A percentile compares a stretch with the other conserved stretches of the same genome.
Conservation (phyloP, 30 jellyfish, hydroid and myxozoan genomes). For the Clytia hemisphaerica region DNA sequence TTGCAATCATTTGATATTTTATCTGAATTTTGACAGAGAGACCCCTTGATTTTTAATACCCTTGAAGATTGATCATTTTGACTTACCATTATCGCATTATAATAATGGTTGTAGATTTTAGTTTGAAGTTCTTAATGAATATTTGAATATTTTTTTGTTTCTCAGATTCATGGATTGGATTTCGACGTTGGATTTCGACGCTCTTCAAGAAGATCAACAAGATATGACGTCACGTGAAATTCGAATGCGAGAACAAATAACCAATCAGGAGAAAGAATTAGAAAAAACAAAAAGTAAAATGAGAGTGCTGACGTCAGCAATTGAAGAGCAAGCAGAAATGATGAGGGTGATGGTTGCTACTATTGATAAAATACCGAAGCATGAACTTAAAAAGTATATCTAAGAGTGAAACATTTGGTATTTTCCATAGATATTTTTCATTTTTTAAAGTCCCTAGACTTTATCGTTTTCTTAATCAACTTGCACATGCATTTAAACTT, state of each 20-base stretch:
- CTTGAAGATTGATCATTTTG: too few relatives aligned
- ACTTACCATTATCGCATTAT: too few relatives aligned
- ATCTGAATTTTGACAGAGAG: too few relatives aligned
- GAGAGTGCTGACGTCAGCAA: slow-evolving; percentile 24
- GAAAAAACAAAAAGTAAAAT: slow-evolving; percentile 48
- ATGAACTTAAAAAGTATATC: too few relatives aligned
- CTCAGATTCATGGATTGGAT: slow-evolving; percentile 15
- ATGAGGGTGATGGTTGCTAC: slow-evolving; percentile 47
- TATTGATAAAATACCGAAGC: too few relatives aligned
- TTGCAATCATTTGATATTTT: too few relatives aligned
- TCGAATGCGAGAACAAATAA: slow-evolving; percentile 20
- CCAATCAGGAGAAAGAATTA: slow-evolving; percentile 34
- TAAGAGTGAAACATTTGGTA: too few relatives aligned
- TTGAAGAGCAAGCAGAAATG: slow-evolving; percentile 47
- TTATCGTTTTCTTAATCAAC: too few relatives aligned
- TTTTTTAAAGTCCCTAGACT: too few relatives aligned
- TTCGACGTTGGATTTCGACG: slow-evolving; percentile 30
- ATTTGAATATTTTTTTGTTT: slow-evolving; percentile 49
- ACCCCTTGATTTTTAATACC: too few relatives aligned
- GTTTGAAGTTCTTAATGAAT: neutral
- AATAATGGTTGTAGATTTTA: neutral
- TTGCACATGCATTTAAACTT: too few relatives aligned
- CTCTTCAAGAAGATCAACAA: slow-evolving; percentile 45
- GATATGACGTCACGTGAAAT: slow-evolving; percentile 46
- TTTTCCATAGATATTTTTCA: too few relatives aligned